Conservation (phyloP, 2,888 invertebrate genomes). For the Cactoblastis cactorum region DNA sequence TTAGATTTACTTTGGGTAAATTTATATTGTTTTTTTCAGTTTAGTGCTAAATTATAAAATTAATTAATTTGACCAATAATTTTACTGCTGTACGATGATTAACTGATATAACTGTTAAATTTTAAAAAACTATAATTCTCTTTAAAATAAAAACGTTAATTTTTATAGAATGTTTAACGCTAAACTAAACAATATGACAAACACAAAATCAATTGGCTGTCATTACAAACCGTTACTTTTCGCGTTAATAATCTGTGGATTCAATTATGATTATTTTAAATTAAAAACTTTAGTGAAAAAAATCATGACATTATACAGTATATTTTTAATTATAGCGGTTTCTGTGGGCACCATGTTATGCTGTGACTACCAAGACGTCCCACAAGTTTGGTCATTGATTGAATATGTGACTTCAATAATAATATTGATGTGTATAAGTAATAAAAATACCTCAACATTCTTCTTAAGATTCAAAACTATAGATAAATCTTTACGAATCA, state of each 20-base stretch:
- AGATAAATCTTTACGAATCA: constrained; percentile 49
- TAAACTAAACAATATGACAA: constrained; percentile 29
- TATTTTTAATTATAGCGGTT: constrained; percentile 29
- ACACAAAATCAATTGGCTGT: constrained; percentile 26
- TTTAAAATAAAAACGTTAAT: too few relatives aligned
- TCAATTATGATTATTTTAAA: constrained; percentile 47
- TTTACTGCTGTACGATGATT: too few relatives aligned
- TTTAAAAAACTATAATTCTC: too few relatives aligned
- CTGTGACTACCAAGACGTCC: not conserved
- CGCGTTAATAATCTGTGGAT: constrained; percentile 49
- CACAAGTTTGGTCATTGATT: constrained; percentile 7
- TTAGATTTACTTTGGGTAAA: too few relatives aligned
- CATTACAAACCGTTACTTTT: constrained; percentile 44
- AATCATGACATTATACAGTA: constrained; percentile 38
- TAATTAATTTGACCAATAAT: too few relatives aligned
- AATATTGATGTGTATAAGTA: not conserved
- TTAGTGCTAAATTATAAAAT: too few relatives aligned
- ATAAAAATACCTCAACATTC: not conserved
- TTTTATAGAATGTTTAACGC: constrained; percentile 7
- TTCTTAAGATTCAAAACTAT: constrained; percentile 38
- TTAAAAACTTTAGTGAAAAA: constrained; percentile 26
- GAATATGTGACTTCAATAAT: constrained; percentile 7
- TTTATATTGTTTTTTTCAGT: too few relatives aligned
- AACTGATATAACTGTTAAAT: too few relatives aligned
- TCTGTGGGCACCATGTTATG: not conserved